Evolutionary conservation across 2,888 invertebrate genomes (phyloP).

Genomic region (Thereva nobilitata): DNA sequence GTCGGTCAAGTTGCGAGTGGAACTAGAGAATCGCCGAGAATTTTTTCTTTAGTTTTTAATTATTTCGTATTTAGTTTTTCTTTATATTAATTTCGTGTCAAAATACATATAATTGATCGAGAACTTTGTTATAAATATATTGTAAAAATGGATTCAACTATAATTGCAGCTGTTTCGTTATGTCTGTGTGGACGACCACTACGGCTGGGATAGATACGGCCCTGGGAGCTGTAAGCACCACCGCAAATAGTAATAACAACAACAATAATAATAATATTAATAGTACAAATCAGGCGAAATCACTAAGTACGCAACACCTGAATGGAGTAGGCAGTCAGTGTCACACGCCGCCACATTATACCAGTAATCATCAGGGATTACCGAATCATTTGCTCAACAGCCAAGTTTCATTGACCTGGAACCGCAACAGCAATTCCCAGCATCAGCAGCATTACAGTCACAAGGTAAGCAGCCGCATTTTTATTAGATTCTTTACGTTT

Average conservation of each 20-base stretch:
- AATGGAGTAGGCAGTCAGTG: conserved; percentile 31
- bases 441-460: conserved; percentile 42
- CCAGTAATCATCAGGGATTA: conserved; percentile 23
- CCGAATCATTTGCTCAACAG: conserved; percentile 28
- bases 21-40: no score
- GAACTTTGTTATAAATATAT: no score
- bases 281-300: conserved; percentile 26
- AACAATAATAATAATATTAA: conserved; percentile 40
- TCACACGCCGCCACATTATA: conserved; percentile 18
- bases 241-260: conserved; percentile 39
- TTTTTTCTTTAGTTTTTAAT: no score
- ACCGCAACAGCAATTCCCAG: conserved; percentile 37
- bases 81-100: no score
- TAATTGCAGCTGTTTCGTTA: conserved; percentile 43
- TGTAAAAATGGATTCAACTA: conserved; percentile 21
- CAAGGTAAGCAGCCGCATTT: conserved; percentile 42
- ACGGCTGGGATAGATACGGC: conserved; percentile 61
- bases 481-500: background rate
- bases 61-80: no score
- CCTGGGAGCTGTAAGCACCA: conserved; percentile 45
- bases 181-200: conserved; percentile 75
- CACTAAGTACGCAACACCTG: conserved; percentile 31
- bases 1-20: no score
- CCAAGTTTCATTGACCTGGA: conserved; percentile 39
- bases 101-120: no score